Evolutionary conservation across 1,140 invertebrate genomes (phyloP), one percentile per base, ranked within the genome.

Genomic region (Papilio polytes): DNA sequence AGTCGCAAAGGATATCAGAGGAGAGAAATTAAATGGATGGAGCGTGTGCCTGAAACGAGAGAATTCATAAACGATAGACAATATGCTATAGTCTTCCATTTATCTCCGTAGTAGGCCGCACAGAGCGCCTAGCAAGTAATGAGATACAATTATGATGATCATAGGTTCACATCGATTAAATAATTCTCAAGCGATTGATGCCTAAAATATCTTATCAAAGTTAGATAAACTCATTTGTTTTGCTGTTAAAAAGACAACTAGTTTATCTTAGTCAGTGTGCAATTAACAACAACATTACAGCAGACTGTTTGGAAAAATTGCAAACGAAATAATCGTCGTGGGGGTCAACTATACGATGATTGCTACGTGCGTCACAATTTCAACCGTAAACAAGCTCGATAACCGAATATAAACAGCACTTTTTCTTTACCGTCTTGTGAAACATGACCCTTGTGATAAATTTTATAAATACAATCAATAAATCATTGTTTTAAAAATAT

Each of bases 341-440:
- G 20, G 44, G 44, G 74, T 76, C 46, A 51, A 13, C 0, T 4
- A 12, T 48, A 7, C 41, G 74, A n/a, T 7, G 13, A 76, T 51
- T 46, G 12, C 20, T 76, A 53, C 74, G 74, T 76, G 74, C 74
- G 74, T 76, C 74, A 76, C 74, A 22, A 76, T 7, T 15, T 20
- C 18, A 73, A 41, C 13, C 73, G 73, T 74, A 74, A 74, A 76
- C 74, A 51, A 76, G 6, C 46, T 7, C n/a, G 74, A 76, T 76
- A 76, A 76, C 63, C 63, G 63, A 51, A 76, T 48, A 20, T 74
- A n/a, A 76, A 76, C 44, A 48, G 36, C 13, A 22, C 26, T 13
- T 51, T 76, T 76, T 74, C 73, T 15, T 76, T 26, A 22, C 74
- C n/a, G 12, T 76, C 41, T n/a, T 51, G 0, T 13, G 26, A 76